Evolutionary conservation across 2,113 vertebrate genomes (phyloP), one percentile per base, ranked within the genome.

Genomic region (Halichoerus grypus): DNA sequence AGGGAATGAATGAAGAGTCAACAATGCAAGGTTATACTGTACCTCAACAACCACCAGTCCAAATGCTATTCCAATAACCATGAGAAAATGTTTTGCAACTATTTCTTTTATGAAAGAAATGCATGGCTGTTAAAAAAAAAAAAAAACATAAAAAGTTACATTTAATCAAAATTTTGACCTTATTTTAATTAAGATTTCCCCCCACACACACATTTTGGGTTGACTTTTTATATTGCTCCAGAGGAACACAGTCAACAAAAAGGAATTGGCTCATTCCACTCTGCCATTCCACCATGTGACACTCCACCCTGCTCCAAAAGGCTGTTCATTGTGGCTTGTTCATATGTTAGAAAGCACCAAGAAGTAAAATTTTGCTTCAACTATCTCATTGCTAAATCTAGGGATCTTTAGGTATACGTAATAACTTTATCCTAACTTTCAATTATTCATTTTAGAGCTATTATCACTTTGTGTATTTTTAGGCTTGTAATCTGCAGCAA

Each of bases 11-110:
- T 33, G 31, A 81, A 81, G 33, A 95, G 33, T 80, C 21, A 87
- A 59, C 63, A 59, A 65, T n/a, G 9, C 7, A 91, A 71, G 46
- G 67, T 83, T 24, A 88, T 91, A 96, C 96, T 65, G 6, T 97
- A 99, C 99, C 99, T 99, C 99, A 57, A 99, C 9, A 86, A 93
- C n/a, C 0, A 98, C 98, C 95, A 99, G 84, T 97, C 99, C 99
- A 98, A 99, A 99, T 46, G 99, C 97, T 0, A 99, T 69, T 53
- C 98, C 99, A 85, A 98, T 97, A 82, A 99, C 6, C 94, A 98
- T 87, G 16, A 87, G 0, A 65, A 98, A 42, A 71, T 94, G 79
- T 1, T 98, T 96, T 88, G 96, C 72, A n/a, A 98, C 0, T 1
- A 71, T 9, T 0, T 98, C 4, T 0, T 26, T 11, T 18, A 99